phyloP scores from a whole-genome alignment of 2,113 vertebrate species.

The Chamaetylas fuelleborni region DNA sequence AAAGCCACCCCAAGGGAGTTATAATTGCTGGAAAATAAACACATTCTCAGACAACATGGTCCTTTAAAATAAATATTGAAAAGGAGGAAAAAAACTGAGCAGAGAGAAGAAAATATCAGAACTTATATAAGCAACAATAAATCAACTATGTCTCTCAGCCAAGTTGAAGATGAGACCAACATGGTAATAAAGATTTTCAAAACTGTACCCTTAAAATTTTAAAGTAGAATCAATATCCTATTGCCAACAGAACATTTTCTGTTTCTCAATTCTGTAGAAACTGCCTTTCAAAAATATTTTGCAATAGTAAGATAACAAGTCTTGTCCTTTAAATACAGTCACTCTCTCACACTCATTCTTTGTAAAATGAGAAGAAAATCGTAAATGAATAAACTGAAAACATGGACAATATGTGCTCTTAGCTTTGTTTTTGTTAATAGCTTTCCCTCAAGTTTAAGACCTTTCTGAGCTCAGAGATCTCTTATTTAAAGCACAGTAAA shows the following conservation, averaged over 20 bases:
- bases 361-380: not conserved
- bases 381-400: not conserved
- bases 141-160: not conserved
- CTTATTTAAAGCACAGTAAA: not conserved
- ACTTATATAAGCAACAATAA: not conserved
- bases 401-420: not conserved
- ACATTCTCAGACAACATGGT: not conserved
- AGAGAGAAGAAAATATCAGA: not conserved
- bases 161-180: not conserved
- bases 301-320: not conserved
- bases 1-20: not conserved
- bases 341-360: not conserved
- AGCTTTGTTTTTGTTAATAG: not conserved
- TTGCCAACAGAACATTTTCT: not conserved
- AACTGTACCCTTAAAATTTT: not conserved
- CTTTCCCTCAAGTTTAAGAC: not conserved
- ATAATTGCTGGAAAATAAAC: not conserved
- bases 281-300: not conserved
- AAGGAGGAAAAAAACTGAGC: too few relatives aligned
- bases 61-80: not conserved
- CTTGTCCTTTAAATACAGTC: not conserved
- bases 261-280: not conserved
- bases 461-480: not conserved
- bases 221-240: not conserved
- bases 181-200: not conserved